Evolutionary conservation across 1,140 invertebrate genomes (phyloP), one percentile per base, ranked within the genome.

Genomic region (Calosoma granatense): DNA sequence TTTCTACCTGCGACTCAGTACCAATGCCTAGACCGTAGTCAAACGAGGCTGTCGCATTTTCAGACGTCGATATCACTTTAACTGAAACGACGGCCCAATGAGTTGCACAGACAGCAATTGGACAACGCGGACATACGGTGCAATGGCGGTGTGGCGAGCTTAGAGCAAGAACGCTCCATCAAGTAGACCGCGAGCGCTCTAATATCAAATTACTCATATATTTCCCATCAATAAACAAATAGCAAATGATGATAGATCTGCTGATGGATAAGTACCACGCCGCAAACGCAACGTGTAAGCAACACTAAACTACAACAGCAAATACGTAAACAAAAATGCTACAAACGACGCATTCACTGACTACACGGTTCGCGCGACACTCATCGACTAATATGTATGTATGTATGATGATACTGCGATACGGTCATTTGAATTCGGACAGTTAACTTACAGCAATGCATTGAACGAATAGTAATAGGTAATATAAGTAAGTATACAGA

Each of bases 11-110:
- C 56, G 65, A 54, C 62, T 64, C 66, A 47, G 41, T 47, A 17
- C 41, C 41, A 47, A 47, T 47, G 63, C 64, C 66, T 63, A 69
- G 62, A 58, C 66, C 68, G 60, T 70, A 67, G 61, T 62, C 64
- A 64, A 65, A 68, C 57, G 64, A 66, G 56, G 67, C 57, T 59
- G 72, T 69, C 57, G 68, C 55, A 65, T 74, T 72, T 58, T 71
- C 70, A 55, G 70, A 65, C 58, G 69, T 65, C 67, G 73, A 73
- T 66, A 76, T 70, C 67, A 74, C 67, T 68, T 72, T 71, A 66
- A 73, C 70, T 75, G 70, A 70, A 74, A 73, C 70, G 66, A 71
- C 41, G 60, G 68, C 65, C 66, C 64, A 68, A 59, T 65, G 61
- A 47, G 41, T 47, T 47, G 41, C 17, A 17, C 6, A 11, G 41